These are phyloP conservation scores for Scaptomyza hsui DNA, from an alignment of 1,140 invertebrate genomes.

Conservation along the genomic window DNA sequence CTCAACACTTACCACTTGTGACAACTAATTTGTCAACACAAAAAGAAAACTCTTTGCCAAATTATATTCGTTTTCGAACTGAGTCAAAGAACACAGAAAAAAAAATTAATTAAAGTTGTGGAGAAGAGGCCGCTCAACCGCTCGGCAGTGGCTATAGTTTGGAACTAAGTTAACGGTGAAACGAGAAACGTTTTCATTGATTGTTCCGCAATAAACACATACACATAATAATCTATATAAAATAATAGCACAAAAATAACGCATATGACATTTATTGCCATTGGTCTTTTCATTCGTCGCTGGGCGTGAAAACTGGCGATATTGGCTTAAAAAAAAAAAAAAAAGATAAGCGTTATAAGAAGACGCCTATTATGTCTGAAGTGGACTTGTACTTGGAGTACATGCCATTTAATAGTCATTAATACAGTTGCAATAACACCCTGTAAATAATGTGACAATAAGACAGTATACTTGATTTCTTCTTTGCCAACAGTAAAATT, in stretches of 20 bases:
- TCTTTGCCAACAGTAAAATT: no score
- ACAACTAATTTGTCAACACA: neutral
- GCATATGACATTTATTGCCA: slow-evolving; percentile 13
- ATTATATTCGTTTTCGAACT: neutral
- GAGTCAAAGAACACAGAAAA: neutral
- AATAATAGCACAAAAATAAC: slow-evolving; percentile 4
- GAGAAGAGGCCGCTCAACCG: slow-evolving; percentile 7
- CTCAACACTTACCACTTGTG: no score
- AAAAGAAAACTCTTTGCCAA: neutral
- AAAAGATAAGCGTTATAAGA: neutral
- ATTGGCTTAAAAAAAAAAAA: neutral
- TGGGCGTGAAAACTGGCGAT: neutral
- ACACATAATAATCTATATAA: slow-evolving; percentile 19
- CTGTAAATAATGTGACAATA: neutral
- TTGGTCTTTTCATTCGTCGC: neutral
- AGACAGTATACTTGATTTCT: neutral
- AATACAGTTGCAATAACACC: neutral
- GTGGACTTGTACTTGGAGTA: neutral
- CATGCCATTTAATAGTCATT: slow-evolving; percentile 1
- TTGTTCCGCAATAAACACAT: slow-evolving; percentile 14
- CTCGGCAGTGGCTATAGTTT: slow-evolving; percentile 9
- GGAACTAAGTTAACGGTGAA: slow-evolving; percentile 17
- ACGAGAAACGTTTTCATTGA: slow-evolving; percentile 5
- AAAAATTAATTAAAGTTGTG: neutral
- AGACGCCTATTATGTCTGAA: neutral